Conservation (phyloP, 1,140 invertebrate genomes). For the Dolichoris vasculosae region DNA sequence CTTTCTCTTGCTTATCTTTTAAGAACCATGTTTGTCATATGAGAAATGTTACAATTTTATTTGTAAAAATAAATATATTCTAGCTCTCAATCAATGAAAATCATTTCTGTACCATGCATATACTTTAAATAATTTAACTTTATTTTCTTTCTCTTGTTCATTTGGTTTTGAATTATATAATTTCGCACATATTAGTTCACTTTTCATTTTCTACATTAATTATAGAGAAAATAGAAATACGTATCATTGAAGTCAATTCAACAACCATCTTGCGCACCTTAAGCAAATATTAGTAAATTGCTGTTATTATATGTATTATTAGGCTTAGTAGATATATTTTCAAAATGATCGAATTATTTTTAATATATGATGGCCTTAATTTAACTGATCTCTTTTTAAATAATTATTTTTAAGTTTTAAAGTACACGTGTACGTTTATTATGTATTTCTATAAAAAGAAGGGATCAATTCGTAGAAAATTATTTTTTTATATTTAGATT, state of each 20-base stretch:
- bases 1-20: conserved; percentile 53
- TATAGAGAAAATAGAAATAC: neutral
- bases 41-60: neutral
- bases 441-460: too few species aligned
- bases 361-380: too few species aligned
- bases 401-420: too few species aligned
- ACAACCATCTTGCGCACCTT: too few species aligned
- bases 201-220: neutral
- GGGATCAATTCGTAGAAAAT: too few species aligned
- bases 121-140: neutral
- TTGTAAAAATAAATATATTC: neutral
- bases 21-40: neutral
- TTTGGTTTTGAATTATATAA: conserved; percentile 14
- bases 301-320: too few species aligned
- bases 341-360: too few species aligned
- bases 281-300: too few species aligned
- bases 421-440: too few species aligned
- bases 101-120: neutral
- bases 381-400: too few species aligned
- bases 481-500: too few species aligned
- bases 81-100: neutral
- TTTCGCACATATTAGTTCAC: neutral
- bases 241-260: neutral
- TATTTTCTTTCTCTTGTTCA: neutral
- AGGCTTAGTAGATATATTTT: too few species aligned